phyloP scores from a whole-genome alignment of 2,113 vertebrate genomes.

The Illadopsis cleaveri region DNA sequence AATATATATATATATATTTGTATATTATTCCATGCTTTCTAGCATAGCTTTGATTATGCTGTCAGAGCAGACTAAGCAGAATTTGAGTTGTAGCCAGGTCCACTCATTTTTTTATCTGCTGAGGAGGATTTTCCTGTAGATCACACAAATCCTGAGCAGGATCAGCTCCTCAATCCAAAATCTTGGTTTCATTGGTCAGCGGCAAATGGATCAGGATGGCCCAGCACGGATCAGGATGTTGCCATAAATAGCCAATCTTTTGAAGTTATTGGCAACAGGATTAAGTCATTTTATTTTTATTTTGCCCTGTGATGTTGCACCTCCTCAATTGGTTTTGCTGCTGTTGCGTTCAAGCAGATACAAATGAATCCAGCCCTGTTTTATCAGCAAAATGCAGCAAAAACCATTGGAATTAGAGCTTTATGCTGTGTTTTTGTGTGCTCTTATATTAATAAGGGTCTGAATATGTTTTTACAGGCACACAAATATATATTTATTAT shows the following conservation, averaged over 20 bases:
- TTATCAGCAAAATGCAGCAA: neutral
- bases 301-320: neutral
- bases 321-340: neutral
- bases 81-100: neutral
- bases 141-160: neutral
- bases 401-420: neutral
- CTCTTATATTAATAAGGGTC: neutral
- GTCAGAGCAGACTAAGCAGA: neutral
- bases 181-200: neutral
- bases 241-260: neutral
- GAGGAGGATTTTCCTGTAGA: neutral
- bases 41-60: slow-evolving; percentile 17
- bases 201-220: neutral
- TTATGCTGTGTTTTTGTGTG: neutral
- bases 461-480: neutral
- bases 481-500: neutral
- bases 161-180: neutral
- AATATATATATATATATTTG: slow-evolving; percentile 34
- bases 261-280: neutral
- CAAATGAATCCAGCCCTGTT: neutral
- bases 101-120: neutral
- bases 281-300: neutral
- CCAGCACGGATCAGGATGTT: neutral
- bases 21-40: slow-evolving; percentile 25
- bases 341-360: neutral